Evolutionary conservation across 2,113 vertebrate species (phyloP).

Genomic region (Callospermophilus lateralis): DNA sequence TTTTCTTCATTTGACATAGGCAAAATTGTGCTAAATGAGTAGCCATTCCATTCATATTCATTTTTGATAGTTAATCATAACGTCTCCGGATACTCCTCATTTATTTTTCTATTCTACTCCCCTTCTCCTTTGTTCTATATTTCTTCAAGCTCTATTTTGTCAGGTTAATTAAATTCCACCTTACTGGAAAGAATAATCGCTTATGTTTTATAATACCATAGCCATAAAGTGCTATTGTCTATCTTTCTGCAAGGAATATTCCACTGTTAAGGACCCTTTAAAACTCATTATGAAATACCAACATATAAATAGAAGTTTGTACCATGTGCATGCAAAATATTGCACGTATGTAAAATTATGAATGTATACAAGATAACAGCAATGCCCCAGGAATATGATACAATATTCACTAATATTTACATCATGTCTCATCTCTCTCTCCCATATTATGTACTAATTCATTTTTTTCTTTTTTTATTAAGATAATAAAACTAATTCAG

Average conservation of each 20-base stretch:
- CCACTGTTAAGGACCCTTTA: background rate
- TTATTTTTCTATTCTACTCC: background rate
- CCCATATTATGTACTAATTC: background rate
- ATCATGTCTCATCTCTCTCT: background rate
- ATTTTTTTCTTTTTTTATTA: background rate
- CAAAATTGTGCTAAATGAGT: background rate
- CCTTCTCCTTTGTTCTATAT: background rate
- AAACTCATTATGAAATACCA: background rate
- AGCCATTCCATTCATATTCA: background rate
- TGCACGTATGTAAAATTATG: background rate
- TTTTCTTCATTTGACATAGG: background rate
- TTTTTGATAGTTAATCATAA: background rate
- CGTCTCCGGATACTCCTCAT: background rate
- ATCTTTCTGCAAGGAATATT: background rate
- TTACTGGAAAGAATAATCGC: background rate
- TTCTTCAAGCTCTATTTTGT: background rate
- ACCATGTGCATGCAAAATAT: background rate
- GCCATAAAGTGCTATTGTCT: background rate
- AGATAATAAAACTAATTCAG: slow-evolving; percentile 8
- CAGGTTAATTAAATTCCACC: background rate
- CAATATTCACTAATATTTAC: background rate
- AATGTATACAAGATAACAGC: background rate
- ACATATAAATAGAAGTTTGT: background rate
- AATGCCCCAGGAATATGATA: background rate
- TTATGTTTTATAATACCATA: background rate